Base-by-base conservation (phyloP, 2,113 vertebrate genomes). In the Cynopterus brachyotis region DNA sequence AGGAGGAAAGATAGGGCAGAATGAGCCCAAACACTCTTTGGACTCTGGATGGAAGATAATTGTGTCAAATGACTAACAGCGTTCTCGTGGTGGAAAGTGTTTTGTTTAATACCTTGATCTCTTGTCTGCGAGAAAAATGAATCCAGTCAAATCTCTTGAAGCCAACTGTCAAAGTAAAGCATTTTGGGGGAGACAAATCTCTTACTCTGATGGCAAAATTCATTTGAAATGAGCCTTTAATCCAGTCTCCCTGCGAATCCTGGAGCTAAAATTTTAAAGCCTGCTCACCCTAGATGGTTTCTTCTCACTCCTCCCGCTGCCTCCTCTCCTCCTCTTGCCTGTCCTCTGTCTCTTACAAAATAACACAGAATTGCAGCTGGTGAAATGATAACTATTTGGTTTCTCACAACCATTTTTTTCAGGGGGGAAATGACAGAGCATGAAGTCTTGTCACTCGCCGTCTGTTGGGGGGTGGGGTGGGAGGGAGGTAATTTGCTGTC, bases 171-270 rank as follows among this genome's bases (percentile, higher is more conserved):
- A 95, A 67, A 87, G 82, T 24, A 64, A 66, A 75, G 80, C 35
- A 50, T 50, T 92, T 87, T 3, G 28, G 83, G 80, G 73, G 80
- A 94, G 94, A 66, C 60, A 28, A 67, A 73, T 60, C 84, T 92
- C 70, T 96, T 55, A 35, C 42, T 95, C 87, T 86, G 90, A 82
- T 53, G 79, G 59, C 83, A 86, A 94, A 95, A 96, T 94, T 84
- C 88, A 50, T 79, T n/a, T 7, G n/a, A 89, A 53, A 55, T 37
- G 64, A 67, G 72, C 19, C 91, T 91, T 72, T 91, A 76, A 81
- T 88, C 60, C 84, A 47, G 45, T 8, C 80, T 92, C 32, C 47
- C 3, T 57, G 45, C 1, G 6, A 83, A 84, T 87, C 47, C 40
- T 0, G 47, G 70, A 86, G 83, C 80, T 84, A 73, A 30, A 60